Conservation (phyloP, 2,113 vertebrate genomes). For the Irena cyanogastra region DNA sequence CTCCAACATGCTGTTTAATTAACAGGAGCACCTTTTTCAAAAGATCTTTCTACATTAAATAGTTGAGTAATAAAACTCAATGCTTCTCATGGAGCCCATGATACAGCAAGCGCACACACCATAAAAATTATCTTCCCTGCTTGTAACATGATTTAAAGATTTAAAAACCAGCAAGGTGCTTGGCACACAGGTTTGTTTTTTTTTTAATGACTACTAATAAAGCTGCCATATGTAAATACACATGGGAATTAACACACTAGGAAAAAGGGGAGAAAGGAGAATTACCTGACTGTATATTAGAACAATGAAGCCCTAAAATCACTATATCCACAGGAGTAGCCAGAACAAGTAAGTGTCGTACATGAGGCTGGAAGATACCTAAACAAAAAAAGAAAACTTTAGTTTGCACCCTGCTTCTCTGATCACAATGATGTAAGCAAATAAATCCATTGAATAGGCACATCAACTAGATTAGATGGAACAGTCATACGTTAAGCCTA, state of each 20-base stretch:
- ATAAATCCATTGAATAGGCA: background rate
- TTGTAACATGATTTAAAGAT: background rate
- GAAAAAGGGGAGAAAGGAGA: background rate
- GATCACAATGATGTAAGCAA: background rate
- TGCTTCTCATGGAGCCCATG: background rate
- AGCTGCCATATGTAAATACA: background rate
- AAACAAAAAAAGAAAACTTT: background rate
- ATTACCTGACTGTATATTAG: constrained; percentile 84
- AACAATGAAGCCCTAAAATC: constrained; percentile 91
- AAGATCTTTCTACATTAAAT: background rate
- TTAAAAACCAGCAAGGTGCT: background rate
- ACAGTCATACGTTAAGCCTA: background rate
- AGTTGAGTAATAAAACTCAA: background rate
- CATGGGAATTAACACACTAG: background rate
- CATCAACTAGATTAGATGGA: background rate
- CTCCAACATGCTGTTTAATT: background rate
- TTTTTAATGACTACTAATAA: background rate
- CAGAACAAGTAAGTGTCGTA: constrained; percentile 89
- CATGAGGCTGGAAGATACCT: constrained; percentile 96
- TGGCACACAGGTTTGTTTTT: background rate
- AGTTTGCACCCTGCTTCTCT: background rate
- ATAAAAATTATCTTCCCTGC: background rate
- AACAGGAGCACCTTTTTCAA: background rate
- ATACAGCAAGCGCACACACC: background rate
- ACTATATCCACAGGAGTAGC: constrained; percentile 96